These are phyloP conservation scores for Scrobipalpa costella DNA, from an alignment of 2,888 invertebrate genomes.

Conservation along the genomic window DNA sequence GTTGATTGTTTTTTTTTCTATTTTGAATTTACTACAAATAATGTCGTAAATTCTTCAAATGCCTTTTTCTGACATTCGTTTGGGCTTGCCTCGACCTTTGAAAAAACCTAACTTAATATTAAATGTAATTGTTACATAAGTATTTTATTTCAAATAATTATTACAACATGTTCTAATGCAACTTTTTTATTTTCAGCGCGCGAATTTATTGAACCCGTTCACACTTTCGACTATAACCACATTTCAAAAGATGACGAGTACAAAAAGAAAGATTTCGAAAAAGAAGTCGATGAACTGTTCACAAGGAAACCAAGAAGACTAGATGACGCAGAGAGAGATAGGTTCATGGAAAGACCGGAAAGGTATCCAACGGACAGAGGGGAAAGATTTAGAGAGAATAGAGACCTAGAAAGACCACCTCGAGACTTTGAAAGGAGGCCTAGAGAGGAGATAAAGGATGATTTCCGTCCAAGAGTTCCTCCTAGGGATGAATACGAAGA, in stretches of 20 bases:
- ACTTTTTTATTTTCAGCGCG: conserved; percentile 59
- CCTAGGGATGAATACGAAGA: conserved; percentile 41
- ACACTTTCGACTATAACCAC: conserved; percentile 87
- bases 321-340: conserved; percentile 42
- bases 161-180: not conserved
- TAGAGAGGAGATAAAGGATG: conserved; percentile 42
- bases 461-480: conserved; percentile 32
- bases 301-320: conserved; percentile 50
- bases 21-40: too few relatives aligned
- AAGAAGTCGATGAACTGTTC: conserved; percentile 65
- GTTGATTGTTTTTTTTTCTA: too few relatives aligned
- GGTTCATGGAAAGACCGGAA: conserved; percentile 27
- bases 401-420: conserved; percentile 35
- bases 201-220: conserved; percentile 83
- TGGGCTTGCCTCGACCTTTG: too few relatives aligned
- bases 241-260: conserved; percentile 71
- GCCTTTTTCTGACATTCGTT: too few relatives aligned
- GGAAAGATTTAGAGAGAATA: conserved; percentile 40
- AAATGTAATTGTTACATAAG: too few relatives aligned
- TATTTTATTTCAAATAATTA: not conserved
- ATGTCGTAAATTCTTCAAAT: too few relatives aligned
- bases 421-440: conserved; percentile 40
- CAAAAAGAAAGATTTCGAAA: conserved; percentile 62
- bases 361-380: conserved; percentile 39
- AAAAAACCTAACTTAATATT: too few relatives aligned